These are phyloP conservation scores for Crotalus viridis DNA, from an alignment of 2,113 vertebrate species.

Conservation along the genomic window DNA sequence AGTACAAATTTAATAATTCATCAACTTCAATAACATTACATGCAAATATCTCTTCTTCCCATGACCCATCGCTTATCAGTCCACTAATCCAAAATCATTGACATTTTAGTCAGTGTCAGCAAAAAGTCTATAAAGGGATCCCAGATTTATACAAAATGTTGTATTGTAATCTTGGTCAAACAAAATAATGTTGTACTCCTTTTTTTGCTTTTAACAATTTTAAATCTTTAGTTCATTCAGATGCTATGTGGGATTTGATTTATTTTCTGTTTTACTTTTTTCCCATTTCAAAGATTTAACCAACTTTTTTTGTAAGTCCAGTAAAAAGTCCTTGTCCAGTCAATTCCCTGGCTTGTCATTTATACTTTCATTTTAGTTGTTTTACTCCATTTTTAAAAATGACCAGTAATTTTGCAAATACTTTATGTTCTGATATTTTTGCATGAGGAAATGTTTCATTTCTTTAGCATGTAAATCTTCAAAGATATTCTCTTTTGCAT, in stretches of 20 bases:
- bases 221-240: not conserved
- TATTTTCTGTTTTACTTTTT: not conserved
- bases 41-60: not conserved
- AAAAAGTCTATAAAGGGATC: not conserved
- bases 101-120: not conserved
- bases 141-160: not conserved
- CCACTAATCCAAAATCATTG: not conserved
- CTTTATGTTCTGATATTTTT: not conserved
- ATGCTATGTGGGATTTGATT: not conserved
- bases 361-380: not conserved
- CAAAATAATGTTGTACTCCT: not conserved
- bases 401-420: not conserved
- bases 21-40: not conserved
- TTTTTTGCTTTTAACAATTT: not conserved
- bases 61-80: not conserved
- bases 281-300: not conserved
- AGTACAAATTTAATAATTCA: not conserved
- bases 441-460: not conserved
- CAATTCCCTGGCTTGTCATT: not conserved
- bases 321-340: not conserved
- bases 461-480: not conserved
- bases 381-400: not conserved
- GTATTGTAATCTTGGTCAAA: not conserved
- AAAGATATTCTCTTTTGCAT: not conserved
- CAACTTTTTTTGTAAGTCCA: not conserved